Base-by-base conservation (phyloP, 2,113 vertebrate species). In the Ia io region DNA sequence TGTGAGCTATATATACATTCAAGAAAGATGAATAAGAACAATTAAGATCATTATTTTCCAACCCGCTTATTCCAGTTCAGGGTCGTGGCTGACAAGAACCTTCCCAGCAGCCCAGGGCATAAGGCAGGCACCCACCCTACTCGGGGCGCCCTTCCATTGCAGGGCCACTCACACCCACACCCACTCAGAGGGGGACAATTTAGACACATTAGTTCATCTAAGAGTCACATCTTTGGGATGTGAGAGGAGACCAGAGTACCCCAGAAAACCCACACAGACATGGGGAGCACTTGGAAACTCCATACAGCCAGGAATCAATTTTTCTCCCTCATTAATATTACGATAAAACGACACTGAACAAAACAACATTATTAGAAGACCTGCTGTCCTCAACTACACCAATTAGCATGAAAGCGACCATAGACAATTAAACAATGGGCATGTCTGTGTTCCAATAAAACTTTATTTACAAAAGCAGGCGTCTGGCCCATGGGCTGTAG, bases 401-500 rank as follows among this genome's bases (percentile, higher is more conserved):
- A 65, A 11, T 2, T 1, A 61, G 47, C 56, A 18, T 20, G 53
- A 74, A 53, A 77, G 14, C 42, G 69, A 44, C n/a, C 76, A 73
- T 0, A 53, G 16, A 74, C 0, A 47, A 20, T 35, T 23, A 44
- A 74, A 89, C 59, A 77, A 49, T 0, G 22, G 7, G 7, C 22
- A 17, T 42, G 32, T 83, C 93, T 85, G 22, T 44, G 44, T 78
- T 51, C 47, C 82, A 73, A 78, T 91, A 90, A 90, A 90, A 59
- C 49, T 95, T 88, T 87, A 90, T 67, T 93, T 71, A 79, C 20
- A 91, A 84, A 84, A 95, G 67, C 28, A 65, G 59, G 76, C 14
- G 51, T 44, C 84, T 51, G 32, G 53, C 71, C n/a, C 77, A 71
- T 1, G 4, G 70, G 17, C 53, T 42, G 76, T 3, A 84, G 92